Evolutionary conservation across 2,888 invertebrate species (phyloP).

Genomic region (Nephrotoma guestfalica): DNA sequence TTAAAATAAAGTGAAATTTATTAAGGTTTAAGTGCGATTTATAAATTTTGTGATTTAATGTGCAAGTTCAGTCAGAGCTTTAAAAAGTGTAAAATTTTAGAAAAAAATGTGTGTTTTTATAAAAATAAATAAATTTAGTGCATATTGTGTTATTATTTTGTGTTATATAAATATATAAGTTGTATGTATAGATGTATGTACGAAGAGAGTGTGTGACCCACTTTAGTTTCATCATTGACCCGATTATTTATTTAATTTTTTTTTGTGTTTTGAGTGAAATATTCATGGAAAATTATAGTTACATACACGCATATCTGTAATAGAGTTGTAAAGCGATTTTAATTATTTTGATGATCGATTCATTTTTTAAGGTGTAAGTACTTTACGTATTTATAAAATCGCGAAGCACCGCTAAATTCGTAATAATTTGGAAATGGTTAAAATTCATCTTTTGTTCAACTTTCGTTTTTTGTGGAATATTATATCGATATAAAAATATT

Average conservation of each 20-base stretch:
- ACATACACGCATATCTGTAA: background rate
- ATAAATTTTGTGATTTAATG: background rate
- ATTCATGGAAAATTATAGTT: background rate
- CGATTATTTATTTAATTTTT: slow-evolving; percentile 5
- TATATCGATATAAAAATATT: background rate
- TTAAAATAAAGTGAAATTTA: background rate
- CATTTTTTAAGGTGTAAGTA: background rate
- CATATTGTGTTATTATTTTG: background rate
- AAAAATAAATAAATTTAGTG: background rate
- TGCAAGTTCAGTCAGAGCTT: background rate
- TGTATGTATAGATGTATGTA: background rate
- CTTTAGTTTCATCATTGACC: slow-evolving; percentile 10
- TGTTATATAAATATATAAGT: background rate
- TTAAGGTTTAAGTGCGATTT: background rate
- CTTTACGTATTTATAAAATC: background rate
- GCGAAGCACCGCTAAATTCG: background rate
- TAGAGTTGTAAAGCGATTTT: background rate
- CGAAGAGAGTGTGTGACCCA: slow-evolving; percentile 8
- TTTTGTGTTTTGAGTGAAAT: background rate
- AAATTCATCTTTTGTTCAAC: background rate
- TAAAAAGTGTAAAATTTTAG: background rate
- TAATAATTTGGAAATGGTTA: background rate
- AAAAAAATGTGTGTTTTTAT: background rate
- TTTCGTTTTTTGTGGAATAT: background rate
- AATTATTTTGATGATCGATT: background rate